Base-by-base conservation (phyloP, 2,797 vertebrate genomes). In the Galagoides demidoff region DNA sequence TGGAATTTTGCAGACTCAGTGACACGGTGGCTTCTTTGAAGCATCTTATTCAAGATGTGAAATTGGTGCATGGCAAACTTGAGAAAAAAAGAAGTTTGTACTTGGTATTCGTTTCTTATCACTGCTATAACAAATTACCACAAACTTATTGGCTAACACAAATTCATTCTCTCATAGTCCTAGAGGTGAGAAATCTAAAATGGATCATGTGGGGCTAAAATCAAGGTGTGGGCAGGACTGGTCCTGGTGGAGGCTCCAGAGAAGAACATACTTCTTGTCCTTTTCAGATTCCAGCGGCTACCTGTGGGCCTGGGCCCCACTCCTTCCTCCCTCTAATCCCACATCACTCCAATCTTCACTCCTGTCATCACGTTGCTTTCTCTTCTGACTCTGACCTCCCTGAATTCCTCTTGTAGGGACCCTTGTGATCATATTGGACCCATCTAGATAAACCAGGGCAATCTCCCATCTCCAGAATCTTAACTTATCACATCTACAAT, bases 1-100 rank as follows among this genome's bases (percentile, higher is more conserved):
- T 4, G 89, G 84, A 23, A 94, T 98, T 98, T 96, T 98, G 98
- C 97, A 98, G 98, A 97, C 97, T 98, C 97, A 96, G 97, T 95
- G 96, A 98, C 97, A 97, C 89, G 49, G 96, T 93, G 81, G 96
- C 90, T 95, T 83, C 96, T 81, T 96, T 95, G 77, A 92, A 97
- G 86, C 76, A 70, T 52, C 83, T 70, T 7, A 85, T 92, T 81
- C 64, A 79, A 94, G 88, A 76, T 0, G 27, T 70, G 83, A 90
- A 85, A 95, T 37, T 7, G 39, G 73, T 89, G 2, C 9, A 14
- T 0, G 2, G 71, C 27, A 4, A 79, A 77, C 34, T 22, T 63
- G 59, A 70, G 78, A 95, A 94, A 79, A 89, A 5, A 37, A 29
- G 70, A 49, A 52, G 43, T 4, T 64, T 88, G 94, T 83, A 87